phyloP scores from a whole-genome alignment of 2,797 vertebrate species.

The Xenops minutus region DNA sequence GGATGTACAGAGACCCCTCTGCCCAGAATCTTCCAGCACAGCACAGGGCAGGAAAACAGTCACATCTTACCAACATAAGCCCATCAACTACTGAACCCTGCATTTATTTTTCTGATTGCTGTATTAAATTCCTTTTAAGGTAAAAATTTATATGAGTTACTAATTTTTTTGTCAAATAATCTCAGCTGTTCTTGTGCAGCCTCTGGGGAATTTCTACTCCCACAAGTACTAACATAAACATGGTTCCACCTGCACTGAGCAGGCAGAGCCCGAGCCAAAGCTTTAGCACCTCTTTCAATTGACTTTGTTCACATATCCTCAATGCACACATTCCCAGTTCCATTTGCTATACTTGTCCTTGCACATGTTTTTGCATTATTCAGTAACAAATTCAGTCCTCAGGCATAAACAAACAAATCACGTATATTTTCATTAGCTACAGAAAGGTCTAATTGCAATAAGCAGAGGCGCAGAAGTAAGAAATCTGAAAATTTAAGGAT shows the following conservation, averaged over 20 bases:
- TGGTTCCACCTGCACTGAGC: not conserved
- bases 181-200: not conserved
- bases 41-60: not conserved
- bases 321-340: not conserved
- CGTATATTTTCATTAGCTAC: slow-evolving; percentile 59
- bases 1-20: not conserved
- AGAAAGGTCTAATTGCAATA: slow-evolving; percentile 35
- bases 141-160: not conserved
- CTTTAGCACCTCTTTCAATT: not conserved
- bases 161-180: not conserved
- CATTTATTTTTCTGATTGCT: not conserved
- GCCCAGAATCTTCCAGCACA: not conserved
- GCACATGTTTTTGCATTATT: slow-evolving; percentile 46
- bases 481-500: not conserved
- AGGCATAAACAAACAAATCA: slow-evolving; percentile 62
- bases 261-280: not conserved
- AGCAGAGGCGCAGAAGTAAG: not conserved
- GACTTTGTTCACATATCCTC: not conserved
- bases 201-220: not conserved
- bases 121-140: not conserved
- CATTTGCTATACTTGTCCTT: slow-evolving; percentile 14
- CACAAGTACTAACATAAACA: not conserved
- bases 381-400: slow-evolving; percentile 56
- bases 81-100: accelerated
- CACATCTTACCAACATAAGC: not conserved